Percentiles rank a stretch among this genome's conserved stretches.
phyloP scores from a whole-genome alignment of 2,888 invertebrate genomes.

The Corbicula japonica region DNA sequence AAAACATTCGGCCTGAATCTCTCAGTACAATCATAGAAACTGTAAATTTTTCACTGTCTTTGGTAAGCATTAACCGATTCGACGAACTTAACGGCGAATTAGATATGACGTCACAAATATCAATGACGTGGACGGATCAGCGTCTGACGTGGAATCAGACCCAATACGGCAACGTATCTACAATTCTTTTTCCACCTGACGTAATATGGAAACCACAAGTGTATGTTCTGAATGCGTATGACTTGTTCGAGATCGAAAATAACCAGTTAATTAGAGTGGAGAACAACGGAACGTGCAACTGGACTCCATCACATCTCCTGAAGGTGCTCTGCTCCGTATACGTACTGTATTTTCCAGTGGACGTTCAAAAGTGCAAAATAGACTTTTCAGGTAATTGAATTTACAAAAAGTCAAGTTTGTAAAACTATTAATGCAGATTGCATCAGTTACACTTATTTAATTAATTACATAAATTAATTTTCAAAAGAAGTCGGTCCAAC shows the following conservation, averaged over 20 bases:
- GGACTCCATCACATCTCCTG: conserved; percentile 3
- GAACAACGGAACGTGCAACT: not conserved
- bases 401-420: not conserved
- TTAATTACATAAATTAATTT: no score
- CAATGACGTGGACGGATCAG: not conserved
- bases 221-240: conserved; percentile 6
- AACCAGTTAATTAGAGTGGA: not conserved
- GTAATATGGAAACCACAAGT: conserved; percentile 10
- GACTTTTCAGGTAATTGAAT: conserved; percentile 8
- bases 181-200: conserved; percentile 6
- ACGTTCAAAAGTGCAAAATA: conserved; percentile 13
- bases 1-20: not conserved
- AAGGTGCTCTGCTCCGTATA: conserved; percentile 7
- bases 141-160: not conserved
- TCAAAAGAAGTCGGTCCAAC: no score
- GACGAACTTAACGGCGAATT: conserved; percentile 13
- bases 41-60: conserved; percentile 3
- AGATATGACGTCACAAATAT: conserved; percentile 6
- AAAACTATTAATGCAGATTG: no score
- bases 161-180: not conserved
- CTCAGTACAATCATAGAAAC: not conserved
- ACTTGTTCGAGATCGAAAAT: conserved; percentile 7
- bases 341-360: conserved; percentile 10
- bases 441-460: no score
- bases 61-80: conserved; percentile 9